Evolutionary conservation across 2,888 invertebrate genomes (phyloP).

Genomic region (Andrena camellia): DNA sequence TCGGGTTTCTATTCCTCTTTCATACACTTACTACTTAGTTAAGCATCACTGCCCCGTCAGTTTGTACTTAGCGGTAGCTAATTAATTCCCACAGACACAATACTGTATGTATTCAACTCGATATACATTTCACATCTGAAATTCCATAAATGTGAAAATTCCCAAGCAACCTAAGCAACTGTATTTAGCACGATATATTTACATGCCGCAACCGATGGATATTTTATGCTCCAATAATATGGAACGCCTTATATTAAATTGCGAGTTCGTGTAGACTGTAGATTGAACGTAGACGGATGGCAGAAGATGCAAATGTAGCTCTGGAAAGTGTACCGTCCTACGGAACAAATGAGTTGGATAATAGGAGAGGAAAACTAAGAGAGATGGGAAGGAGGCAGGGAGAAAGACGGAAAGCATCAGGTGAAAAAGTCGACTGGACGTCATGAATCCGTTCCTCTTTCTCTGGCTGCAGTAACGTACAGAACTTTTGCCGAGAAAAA

Average conservation of each 20-base stretch:
- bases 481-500: constrained; percentile 36
- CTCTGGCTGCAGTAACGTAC: constrained; percentile 15
- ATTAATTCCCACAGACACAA: no score
- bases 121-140: no score
- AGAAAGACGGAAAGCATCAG: constrained; percentile 20
- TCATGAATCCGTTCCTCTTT: constrained; percentile 52
- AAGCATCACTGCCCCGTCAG: not conserved
- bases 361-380: constrained; percentile 2
- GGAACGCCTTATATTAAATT: constrained; percentile 20
- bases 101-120: no score
- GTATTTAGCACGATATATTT: not conserved
- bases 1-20: not conserved
- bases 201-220: not conserved
- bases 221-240: constrained; percentile 19
- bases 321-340: constrained; percentile 11
- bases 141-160: no score
- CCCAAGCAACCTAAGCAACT: no score
- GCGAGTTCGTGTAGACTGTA: constrained; percentile 17
- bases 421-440: constrained; percentile 56
- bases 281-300: constrained; percentile 15
- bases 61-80: not conserved
- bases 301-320: constrained; percentile 54
- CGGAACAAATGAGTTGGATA: constrained; percentile 54
- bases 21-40: no score
- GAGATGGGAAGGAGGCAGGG: not conserved